A percentile compares a stretch with the other conserved stretches of the same genome.
phyloP scores from a whole-genome alignment of 2,113 vertebrate genomes.

The Cephalopholis sonnerati region DNA sequence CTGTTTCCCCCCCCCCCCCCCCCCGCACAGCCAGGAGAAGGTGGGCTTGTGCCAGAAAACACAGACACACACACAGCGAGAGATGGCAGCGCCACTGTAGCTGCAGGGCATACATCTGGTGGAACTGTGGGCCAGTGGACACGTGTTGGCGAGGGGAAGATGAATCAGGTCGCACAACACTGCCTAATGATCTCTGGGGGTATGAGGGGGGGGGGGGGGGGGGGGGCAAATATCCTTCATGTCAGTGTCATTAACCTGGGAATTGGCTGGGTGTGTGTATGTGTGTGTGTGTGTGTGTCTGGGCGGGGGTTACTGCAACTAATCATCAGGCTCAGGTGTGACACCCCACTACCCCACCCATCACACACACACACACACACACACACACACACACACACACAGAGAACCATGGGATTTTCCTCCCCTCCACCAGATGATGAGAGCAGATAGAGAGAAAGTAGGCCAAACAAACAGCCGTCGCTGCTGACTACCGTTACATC shows the following conservation, averaged over 20 bases:
- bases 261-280: conserved; percentile 45
- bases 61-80: conserved; percentile 57
- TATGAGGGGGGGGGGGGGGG: conserved; percentile 14
- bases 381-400: conserved; percentile 10
- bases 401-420: conserved; percentile 72
- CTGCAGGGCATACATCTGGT: conserved; percentile 80
- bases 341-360: conserved; percentile 54
- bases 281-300: conserved; percentile 23
- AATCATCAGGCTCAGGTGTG: conserved; percentile 79
- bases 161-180: conserved; percentile 75
- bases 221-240: conserved; percentile 71
- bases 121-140: conserved; percentile 70
- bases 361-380: conserved; percentile 29
- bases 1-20: conserved; percentile 66
- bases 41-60: conserved; percentile 62
- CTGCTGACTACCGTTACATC: conserved; percentile 72
- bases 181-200: conserved; percentile 77
- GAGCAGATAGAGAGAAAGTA: conserved; percentile 77
- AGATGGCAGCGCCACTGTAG: conserved; percentile 63
- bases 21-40: conserved; percentile 58
- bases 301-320: conserved; percentile 51
- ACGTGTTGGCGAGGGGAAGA: conserved; percentile 72
- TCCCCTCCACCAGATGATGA: conserved; percentile 74
- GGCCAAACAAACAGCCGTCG: conserved; percentile 78
- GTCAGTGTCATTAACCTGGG: conserved; percentile 75